Evolutionary conservation across 2,113 vertebrate species (phyloP).

Genomic region (Gymnobelideus leadbeateri): DNA sequence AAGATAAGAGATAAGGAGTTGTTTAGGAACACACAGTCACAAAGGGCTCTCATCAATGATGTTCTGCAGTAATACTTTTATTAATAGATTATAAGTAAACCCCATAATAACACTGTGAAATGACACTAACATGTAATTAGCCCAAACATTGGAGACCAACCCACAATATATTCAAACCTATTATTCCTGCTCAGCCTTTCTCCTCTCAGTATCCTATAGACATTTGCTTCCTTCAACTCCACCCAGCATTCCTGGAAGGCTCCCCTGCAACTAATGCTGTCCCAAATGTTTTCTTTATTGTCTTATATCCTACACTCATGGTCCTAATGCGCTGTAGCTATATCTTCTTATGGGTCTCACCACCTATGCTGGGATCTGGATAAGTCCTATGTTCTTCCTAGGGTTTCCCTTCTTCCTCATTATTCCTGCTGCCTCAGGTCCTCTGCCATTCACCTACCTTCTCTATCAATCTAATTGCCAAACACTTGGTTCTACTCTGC

Average conservation of each 20-base stretch:
- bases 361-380: background rate
- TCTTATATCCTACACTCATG: background rate
- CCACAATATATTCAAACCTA: background rate
- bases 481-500: background rate
- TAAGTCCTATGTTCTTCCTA: background rate
- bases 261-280: background rate
- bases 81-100: background rate
- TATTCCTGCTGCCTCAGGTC: background rate
- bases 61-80: background rate
- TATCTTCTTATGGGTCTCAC: background rate
- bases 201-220: background rate
- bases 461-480: background rate
- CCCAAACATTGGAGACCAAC: background rate
- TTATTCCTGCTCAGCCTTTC: background rate
- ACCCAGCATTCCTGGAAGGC: background rate
- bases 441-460: background rate
- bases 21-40: background rate
- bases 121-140: background rate
- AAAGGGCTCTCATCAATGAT: background rate
- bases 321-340: background rate
- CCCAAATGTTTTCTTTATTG: background rate
- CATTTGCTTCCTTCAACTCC: background rate
- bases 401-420: background rate
- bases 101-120: background rate
- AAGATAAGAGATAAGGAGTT: background rate